phyloP scores from a whole-genome alignment of 2,797 vertebrate genomes.

The Varecia variegata region DNA sequence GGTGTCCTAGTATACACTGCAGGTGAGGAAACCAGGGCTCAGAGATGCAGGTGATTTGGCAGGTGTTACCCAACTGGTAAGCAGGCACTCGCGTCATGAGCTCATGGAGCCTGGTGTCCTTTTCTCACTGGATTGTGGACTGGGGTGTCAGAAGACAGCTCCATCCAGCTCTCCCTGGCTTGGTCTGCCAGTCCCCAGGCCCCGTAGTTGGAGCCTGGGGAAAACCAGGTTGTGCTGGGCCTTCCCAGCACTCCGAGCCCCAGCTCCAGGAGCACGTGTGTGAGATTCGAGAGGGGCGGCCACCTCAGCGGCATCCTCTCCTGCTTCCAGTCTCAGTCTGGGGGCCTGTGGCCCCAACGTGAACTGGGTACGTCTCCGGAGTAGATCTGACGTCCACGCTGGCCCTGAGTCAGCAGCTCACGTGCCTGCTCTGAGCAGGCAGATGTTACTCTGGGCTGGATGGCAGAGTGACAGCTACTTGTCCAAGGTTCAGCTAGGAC shows the following conservation, averaged over 20 bases:
- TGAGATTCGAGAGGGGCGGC: not conserved
- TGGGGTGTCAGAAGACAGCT: no score
- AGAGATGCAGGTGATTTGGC: not conserved
- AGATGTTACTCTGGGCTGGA: not conserved
- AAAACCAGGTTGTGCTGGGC: not conserved
- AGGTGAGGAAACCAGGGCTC: not conserved
- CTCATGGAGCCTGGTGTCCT: not conserved
- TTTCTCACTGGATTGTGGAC: not conserved
- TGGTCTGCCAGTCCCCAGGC: not conserved
- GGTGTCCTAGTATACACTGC: no score
- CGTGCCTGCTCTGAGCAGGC: no score
- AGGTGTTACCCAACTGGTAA: not conserved
- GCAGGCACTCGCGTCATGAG: fast-evolving
- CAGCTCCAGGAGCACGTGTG: not conserved
- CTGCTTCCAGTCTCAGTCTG: not conserved
- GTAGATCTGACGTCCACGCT: not conserved
- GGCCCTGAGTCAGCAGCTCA: not conserved
- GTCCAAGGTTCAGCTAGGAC: not conserved
- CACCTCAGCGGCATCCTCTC: not conserved
- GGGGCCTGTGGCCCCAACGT: not conserved
- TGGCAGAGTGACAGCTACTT: not conserved
- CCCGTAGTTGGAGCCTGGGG: not conserved
- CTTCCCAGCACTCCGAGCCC: not conserved
- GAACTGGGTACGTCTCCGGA: not conserved
- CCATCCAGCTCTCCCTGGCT: fast-evolving